Evolutionary conservation across 2,888 invertebrate species (phyloP).

Genomic region (Gerris lacustris): DNA sequence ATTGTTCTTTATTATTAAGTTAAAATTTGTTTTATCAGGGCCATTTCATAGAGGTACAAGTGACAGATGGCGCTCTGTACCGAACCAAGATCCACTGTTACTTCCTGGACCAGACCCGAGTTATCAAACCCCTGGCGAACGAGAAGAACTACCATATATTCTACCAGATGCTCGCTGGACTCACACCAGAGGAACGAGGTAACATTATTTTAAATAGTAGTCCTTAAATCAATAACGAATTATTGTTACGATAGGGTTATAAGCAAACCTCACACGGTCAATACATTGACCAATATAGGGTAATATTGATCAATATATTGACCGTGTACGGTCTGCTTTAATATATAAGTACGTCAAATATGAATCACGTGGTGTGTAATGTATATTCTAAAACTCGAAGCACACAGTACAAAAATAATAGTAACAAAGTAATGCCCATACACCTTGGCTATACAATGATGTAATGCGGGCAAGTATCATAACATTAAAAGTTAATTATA

Average conservation of each 20-base stretch:
- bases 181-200: slow-evolving; percentile 70
- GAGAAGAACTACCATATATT: slow-evolving; percentile 96
- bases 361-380: no score
- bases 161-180: slow-evolving; percentile 86
- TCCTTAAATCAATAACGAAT: slow-evolving; percentile 5
- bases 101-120: slow-evolving; percentile 85
- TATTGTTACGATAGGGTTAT: not conserved
- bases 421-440: no score
- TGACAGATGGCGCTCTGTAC: slow-evolving; percentile 86
- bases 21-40: slow-evolving; percentile 46
- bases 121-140: slow-evolving; percentile 68
- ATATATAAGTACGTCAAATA: not conserved
- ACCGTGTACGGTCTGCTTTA: not conserved
- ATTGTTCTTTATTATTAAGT: no score
- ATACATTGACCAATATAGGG: not conserved
- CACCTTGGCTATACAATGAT: no score
- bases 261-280: no score
- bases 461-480: no score
- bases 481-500: no score
- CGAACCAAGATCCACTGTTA: slow-evolving; percentile 93
- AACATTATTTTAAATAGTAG: slow-evolving; percentile 22
- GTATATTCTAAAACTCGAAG: no score
- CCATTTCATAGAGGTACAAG: slow-evolving; percentile 91
- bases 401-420: no score
- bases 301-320: not conserved